phyloP scores from a whole-genome alignment of 2,113 vertebrate species.

The Hydrochoerus hydrochaeris region DNA sequence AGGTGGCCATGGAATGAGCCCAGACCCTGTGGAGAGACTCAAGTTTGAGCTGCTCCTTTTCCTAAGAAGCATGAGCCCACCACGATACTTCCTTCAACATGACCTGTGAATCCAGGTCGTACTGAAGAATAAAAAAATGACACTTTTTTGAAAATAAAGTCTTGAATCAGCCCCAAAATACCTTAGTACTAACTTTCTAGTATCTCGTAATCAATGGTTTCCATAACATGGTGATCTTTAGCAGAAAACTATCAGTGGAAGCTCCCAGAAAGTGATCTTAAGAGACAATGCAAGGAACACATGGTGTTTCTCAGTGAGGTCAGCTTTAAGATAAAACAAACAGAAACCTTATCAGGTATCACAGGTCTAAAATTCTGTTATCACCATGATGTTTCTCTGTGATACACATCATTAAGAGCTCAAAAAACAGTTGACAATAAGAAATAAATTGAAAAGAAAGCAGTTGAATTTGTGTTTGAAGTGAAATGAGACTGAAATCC shows the following conservation, averaged over 20 bases:
- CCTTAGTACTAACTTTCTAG: background rate
- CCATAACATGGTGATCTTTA: background rate
- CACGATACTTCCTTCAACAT: background rate
- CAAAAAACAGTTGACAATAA: background rate
- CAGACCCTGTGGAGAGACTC: background rate
- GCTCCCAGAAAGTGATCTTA: background rate
- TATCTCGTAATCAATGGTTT: background rate
- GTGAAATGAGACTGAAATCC: background rate
- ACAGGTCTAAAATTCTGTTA: background rate
- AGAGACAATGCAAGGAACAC: background rate
- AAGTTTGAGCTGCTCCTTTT: background rate
- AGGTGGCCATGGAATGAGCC: background rate
- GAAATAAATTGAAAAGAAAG: background rate
- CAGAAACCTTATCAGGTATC: background rate
- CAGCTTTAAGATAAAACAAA: background rate
- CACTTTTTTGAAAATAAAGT: slow-evolving; percentile 17
- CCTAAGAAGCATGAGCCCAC: background rate
- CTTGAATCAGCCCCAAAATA: background rate
- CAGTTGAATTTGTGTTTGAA: background rate
- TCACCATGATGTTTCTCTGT: background rate
- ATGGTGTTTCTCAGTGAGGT: background rate
- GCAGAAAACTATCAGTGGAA: background rate
- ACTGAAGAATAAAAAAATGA: background rate
- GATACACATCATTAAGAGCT: background rate
- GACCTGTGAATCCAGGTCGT: background rate